Percentiles rank a stretch among this genome's conserved stretches.
Evolutionary conservation across 2,888 invertebrate species (phyloP).

Genomic region (Nasonovia ribisnigri): DNA sequence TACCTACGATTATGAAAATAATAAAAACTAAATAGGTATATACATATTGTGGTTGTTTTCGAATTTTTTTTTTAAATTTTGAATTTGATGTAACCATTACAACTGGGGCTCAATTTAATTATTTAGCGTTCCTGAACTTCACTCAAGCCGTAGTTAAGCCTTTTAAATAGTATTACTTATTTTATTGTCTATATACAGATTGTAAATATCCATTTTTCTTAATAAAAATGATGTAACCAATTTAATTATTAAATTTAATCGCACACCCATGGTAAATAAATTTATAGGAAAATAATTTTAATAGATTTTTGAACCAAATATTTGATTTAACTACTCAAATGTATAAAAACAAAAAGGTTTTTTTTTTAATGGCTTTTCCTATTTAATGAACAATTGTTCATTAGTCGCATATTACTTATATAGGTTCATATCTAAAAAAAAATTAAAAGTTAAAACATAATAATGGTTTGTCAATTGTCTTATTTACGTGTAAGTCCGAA

Average conservation of each 20-base stretch:
- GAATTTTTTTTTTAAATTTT: neutral
- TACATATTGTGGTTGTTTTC: neutral
- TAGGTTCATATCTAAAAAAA: neutral
- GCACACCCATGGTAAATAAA: no score
- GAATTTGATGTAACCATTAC: no score
- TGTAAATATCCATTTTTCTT: no score
- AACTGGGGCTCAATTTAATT: no score
- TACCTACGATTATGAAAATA: neutral
- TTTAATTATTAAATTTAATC: no score
- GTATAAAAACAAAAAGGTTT: neutral
- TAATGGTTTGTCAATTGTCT: neutral
- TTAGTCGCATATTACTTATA: neutral
- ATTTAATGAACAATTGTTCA: neutral
- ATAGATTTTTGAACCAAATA: no score
- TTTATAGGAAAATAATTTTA: no score
- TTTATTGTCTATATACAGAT: no score
- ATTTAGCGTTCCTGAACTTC: no score
- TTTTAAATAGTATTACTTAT: no score
- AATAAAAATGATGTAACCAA: no score
- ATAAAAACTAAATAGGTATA: neutral
- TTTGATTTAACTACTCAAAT: neutral
- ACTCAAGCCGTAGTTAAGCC: no score
- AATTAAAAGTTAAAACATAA: neutral
- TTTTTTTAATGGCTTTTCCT: neutral
- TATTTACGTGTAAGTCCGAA: neutral